Base-by-base conservation (phyloP, 35 echinoderm and acorn worm species). In the Antedon bifida region DNA sequence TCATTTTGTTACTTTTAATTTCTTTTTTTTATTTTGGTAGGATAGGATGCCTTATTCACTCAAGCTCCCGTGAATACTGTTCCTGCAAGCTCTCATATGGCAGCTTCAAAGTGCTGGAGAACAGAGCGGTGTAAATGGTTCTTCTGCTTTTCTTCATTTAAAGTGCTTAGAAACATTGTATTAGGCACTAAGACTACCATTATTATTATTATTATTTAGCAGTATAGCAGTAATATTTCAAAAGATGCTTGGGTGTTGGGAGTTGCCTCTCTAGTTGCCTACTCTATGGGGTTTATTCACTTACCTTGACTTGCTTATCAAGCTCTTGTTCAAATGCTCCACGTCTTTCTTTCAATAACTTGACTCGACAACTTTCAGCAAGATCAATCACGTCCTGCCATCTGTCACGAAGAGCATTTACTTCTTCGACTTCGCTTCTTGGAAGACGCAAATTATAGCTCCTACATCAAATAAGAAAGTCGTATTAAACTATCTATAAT, bases 241-340 rank as follows among this genome's bases (percentile, higher is more conserved):
- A n/a, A n/a, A n/a, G n/a, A n/a, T n/a, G n/a, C n/a, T n/a, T n/a
- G n/a, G n/a, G n/a, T n/a, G n/a, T n/a, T n/a, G n/a, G n/a, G n/a
- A n/a, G n/a, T n/a, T n/a, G n/a, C n/a, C n/a, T n/a, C n/a, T n/a
- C n/a, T n/a, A n/a, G n/a, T n/a, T n/a, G n/a, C 11, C 75, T 11
- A 34, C 1, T 16, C 35, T 78, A 13, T 16, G 14, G 32, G 0
- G 2, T 78, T 8, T 8, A 26, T 34, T 31, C 26, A 30, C 14
- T 36, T 86, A 96, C 93, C 89, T 96, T 96, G 42, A 91, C 89
- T 88, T 96, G 93, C 77, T 96, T 96, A 45, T 96, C 93, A 28
- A 96, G 46, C 74, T 96, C 93, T 73, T 96, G 93, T 46, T 96
- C 93, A 86, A 96, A 96, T 28, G 93, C 93, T 64, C 86, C 86